Conservation (phyloP, 92 coral and sea anemone genomes). For the Zoanthus solanderi region DNA sequence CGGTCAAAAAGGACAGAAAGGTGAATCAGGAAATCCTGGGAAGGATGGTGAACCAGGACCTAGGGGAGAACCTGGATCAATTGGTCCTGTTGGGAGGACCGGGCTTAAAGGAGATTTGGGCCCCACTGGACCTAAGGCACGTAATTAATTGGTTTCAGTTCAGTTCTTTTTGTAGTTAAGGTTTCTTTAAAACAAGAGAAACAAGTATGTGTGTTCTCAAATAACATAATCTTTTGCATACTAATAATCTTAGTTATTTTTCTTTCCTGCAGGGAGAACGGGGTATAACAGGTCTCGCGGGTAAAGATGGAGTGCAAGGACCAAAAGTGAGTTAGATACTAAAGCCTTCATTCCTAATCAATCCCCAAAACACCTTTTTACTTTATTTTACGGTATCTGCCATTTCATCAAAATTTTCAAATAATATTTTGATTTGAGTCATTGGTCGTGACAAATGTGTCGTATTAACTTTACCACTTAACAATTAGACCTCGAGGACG, state of each 20-base stretch:
- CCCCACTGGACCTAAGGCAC: slow-evolving; percentile 18
- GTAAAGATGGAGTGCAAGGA: slow-evolving; percentile 23
- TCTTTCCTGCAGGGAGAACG: slow-evolving; percentile 11
- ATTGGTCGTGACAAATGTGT: not conserved
- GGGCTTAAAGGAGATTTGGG: slow-evolving; percentile 37
- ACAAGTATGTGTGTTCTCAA: no score
- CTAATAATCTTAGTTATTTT: not conserved
- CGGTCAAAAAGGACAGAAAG: slow-evolving; percentile 18
- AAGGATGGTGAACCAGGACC: slow-evolving; percentile 16
- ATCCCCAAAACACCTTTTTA: not conserved
- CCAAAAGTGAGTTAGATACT: slow-evolving; percentile 8
- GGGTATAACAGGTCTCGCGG: slow-evolving; percentile 14
- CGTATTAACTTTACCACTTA: no score
- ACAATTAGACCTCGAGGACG: no score
- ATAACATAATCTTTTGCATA: not conserved
- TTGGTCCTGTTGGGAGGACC: slow-evolving; percentile 17
- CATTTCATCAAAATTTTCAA: not conserved
- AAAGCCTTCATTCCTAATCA: not conserved
- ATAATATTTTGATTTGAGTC: not conserved
- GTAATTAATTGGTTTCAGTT: not conserved
- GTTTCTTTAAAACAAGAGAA: no score
- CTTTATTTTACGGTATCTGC: no score
- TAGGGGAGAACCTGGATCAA: slow-evolving; percentile 4
- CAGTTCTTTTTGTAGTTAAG: no score
- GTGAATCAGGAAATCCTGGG: slow-evolving; percentile 27